Base-by-base conservation (phyloP, 2,888 invertebrate species). In the Plagodis dolabraria region DNA sequence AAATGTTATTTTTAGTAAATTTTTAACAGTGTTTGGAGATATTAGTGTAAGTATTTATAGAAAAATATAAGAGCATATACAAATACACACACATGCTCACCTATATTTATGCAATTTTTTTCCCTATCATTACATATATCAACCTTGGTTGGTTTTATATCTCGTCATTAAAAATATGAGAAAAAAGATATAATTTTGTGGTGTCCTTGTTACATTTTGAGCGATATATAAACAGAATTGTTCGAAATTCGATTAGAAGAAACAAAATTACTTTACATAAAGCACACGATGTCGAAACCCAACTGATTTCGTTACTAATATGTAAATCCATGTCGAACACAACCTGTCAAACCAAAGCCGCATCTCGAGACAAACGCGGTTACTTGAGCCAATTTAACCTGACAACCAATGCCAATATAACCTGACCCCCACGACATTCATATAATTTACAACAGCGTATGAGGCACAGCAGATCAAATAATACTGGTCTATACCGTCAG, bases 351-450 rank as follows among this genome's bases (percentile, higher is more conserved):
- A 70, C 76, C 68, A 73, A 80, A 77, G 72, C 75, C 71, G 68
- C 77, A 77, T 81, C 85, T 83, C 75, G 80, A 87, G 87, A 86
- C 84, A 78, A 77, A 78, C 75, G 78, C 77, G 77, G 83, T 87
- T 89, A 89, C 89, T 91, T 88, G 81, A 89, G 84, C 85, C 92
- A 92, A 92, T 91, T 92, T 89, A 90, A 77, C 72, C 68, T 71
- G 65, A 75, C 79, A 72, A 73, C 72, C 46, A 64, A 67, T 70
- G 67, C 92, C 89, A 89, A 63, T 69, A 55, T 78, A 67, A 69
- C 54, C 65, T 77, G 91, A 83, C 70, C 87, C 69, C 71, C 80
- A 59, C 63, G 63, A 74, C 75, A 71, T 70, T 69, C 60, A 72
- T 69, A 67, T 71, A 74, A 76, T 77, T 47, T 43, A 35, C 10